A percentile compares a stretch with the other conserved stretches of the same genome.
These are phyloP conservation scores for Thamnophis sirtalis DNA, from an alignment of 2,113 vertebrate genomes.

Conservation along the genomic window DNA sequence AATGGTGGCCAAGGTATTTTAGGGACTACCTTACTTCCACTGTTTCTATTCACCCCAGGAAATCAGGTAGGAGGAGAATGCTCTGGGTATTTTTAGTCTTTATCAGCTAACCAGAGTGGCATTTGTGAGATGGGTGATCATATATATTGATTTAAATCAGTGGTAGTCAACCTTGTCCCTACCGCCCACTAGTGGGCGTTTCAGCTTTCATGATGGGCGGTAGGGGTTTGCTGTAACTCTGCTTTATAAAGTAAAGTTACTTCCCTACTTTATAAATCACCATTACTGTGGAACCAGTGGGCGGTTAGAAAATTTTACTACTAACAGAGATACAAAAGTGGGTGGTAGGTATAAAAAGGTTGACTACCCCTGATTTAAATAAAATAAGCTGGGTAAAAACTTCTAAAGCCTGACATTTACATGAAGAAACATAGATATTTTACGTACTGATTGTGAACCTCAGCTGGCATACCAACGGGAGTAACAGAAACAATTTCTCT, in stretches of 20 bases:
- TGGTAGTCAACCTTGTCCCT: no score
- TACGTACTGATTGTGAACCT: constrained; percentile 31
- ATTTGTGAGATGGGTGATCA: not conserved
- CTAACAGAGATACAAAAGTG: no score
- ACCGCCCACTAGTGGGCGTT: no score
- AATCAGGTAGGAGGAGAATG: not conserved
- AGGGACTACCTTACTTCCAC: not conserved
- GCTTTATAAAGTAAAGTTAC: no score
- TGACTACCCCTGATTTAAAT: not conserved
- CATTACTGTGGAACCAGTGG: no score
- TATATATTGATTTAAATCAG: not conserved
- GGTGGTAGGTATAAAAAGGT: no score
- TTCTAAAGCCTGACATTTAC: not conserved
- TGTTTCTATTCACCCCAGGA: not conserved
- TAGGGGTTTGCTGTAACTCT: no score
- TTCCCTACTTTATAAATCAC: no score
- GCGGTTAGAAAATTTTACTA: no score
- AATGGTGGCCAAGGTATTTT: not conserved
- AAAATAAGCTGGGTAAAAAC: not conserved
- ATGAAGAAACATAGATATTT: not conserved
- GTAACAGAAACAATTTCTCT: constrained; percentile 20
- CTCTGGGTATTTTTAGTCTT: not conserved
- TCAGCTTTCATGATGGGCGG: no score
- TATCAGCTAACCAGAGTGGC: not conserved
- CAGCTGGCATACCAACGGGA: constrained; percentile 19